Conservation (phyloP, 2,113 vertebrate genomes). For the Uria lomvia region DNA sequence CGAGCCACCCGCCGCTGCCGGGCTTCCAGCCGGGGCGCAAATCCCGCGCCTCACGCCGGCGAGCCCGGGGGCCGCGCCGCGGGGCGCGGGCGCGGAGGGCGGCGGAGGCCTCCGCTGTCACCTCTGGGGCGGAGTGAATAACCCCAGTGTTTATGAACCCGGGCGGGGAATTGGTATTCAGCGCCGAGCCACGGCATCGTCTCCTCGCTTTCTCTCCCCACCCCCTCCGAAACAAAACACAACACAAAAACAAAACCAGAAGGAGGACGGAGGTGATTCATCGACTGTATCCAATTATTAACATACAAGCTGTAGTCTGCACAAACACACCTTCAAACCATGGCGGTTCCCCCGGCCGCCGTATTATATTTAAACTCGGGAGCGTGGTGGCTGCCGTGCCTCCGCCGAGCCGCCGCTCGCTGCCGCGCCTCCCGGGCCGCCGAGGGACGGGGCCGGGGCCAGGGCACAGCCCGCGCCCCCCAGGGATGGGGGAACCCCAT, state of each 20-base stretch:
- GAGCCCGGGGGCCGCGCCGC: neutral
- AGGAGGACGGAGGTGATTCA: conserved; percentile 65
- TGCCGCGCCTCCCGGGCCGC: conserved; percentile 38
- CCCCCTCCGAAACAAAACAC: conserved; percentile 51
- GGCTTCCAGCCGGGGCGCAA: conserved; percentile 8
- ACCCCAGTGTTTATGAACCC: conserved; percentile 33
- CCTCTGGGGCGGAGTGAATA: conserved; percentile 40
- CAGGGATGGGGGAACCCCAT: neutral
- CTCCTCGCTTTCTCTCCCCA: conserved; percentile 46
- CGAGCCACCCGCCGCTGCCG: conserved; percentile 14
- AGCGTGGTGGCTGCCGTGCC: conserved; percentile 50
- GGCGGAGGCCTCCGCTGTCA: conserved; percentile 12
- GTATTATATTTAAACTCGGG: conserved; percentile 64
- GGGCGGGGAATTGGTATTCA: conserved; percentile 45
- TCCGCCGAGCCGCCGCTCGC: conserved; percentile 51
- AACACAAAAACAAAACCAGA: conserved; percentile 58
- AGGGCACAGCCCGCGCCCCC: neutral
- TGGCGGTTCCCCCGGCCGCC: conserved; percentile 64
- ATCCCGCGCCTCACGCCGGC: neutral
- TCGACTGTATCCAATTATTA: conserved; percentile 76
- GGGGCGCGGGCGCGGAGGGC: neutral
- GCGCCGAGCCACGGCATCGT: conserved; percentile 12
- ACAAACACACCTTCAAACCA: conserved; percentile 75
- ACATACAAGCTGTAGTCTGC: conserved; percentile 74
- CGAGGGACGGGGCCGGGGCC: conserved; percentile 1